Percentiles rank a stretch among this genome's conserved stretches.
Conservation (phyloP, 2,888 invertebrate genomes). For the Oligia latruncula region DNA sequence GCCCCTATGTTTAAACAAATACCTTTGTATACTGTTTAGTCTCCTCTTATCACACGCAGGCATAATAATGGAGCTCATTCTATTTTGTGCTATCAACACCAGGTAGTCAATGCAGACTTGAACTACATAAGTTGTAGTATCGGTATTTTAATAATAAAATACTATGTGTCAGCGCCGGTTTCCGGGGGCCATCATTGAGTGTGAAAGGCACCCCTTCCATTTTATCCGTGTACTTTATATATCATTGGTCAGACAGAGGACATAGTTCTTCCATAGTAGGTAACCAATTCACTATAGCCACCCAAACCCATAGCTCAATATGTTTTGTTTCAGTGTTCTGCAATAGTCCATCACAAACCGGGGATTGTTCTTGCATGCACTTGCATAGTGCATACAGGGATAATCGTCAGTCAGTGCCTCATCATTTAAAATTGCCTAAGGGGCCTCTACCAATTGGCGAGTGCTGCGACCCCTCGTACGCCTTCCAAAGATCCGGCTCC, state of each 20-base stretch:
- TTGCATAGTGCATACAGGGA: neutral
- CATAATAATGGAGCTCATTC: slow-evolving; percentile 9
- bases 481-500: neutral
- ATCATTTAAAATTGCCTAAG: neutral
- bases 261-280: neutral
- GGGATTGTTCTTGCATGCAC: no score
- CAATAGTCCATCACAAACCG: neutral
- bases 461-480: neutral
- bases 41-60: slow-evolving; percentile 36
- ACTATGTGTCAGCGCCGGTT: neutral
- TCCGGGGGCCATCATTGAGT: neutral
- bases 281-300: neutral
- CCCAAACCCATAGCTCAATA: neutral
- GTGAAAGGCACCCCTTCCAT: neutral
- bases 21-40: slow-evolving; percentile 1
- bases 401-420: neutral
- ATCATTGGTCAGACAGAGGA: neutral
- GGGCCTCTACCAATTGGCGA: neutral
- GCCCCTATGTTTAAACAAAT: slow-evolving; percentile 49
- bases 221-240: neutral
- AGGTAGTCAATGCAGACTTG: slow-evolving; percentile 16
- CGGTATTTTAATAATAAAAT: neutral
- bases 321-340: neutral
- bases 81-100: slow-evolving; percentile 37
- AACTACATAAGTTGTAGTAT: neutral